Evolutionary conservation across 2,113 vertebrate genomes (phyloP), one percentile per base, ranked within the genome.

Genomic region (Corythaeola cristata): DNA sequence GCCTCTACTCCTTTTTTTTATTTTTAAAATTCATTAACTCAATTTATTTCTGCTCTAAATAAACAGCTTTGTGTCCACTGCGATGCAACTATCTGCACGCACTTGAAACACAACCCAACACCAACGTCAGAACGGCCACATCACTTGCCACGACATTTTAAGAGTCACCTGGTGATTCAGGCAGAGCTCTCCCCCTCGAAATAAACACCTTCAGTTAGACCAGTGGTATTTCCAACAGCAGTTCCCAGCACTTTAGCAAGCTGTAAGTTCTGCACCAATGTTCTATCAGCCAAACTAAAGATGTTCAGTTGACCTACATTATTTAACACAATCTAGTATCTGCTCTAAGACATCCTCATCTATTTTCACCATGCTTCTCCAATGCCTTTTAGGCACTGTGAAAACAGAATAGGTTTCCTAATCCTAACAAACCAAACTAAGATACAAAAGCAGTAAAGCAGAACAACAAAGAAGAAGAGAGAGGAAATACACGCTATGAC

Each of bases 91-190:
- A 6, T 6, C 37, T 33, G 45, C 50, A 12, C 7, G 10, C 41
- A 63, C 18, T 41, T 55, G 55, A 24, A 80, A 28, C 0, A 19
- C 19, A 71, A 41, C 47, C 12, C 81, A 53, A 32, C 9, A 7
- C 32, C 80, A 66, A 12, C 1, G 0, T 8, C 88, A 52, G 45
- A 13, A 17, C 0, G 4, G 28, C 16, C 45, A 66, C 26, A 27
- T 6, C 26, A 20, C 9, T 26, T 26, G 47, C 45, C 8, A 30
- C 9, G 35, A 35, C 23, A 15, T 0, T 0, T 13, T 15, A 21
- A 52, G 15, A 56, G 44, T 17, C 66, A 26, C 28, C 9, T 52
- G 18, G 44, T 11, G 41, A 74, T 15, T 74, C n/a, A 59, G 62
- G 45, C 47, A 88, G 26, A 58, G 60, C 58, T 55, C 17, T 23